Evolutionary conservation across 64 coral and sea anemone species (phyloP).

Genomic region (Catalaphyllia jardinei): DNA sequence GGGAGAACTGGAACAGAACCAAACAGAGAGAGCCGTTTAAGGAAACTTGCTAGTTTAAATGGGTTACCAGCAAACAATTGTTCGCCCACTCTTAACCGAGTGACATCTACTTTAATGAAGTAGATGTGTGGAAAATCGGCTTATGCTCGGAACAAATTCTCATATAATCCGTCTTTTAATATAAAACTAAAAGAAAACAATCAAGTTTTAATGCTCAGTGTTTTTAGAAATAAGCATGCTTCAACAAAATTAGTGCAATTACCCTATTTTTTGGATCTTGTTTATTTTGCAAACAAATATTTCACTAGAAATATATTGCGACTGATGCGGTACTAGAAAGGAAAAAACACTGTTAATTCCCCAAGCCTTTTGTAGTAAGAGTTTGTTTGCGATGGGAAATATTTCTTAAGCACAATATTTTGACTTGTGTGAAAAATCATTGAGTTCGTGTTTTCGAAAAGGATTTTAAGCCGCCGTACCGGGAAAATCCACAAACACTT

Average conservation of each 20-base stretch:
- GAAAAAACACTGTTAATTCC: background rate
- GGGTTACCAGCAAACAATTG: conserved; percentile 9
- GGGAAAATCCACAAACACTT: background rate
- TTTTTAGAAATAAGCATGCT: background rate
- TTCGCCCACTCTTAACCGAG: background rate
- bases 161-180: background rate
- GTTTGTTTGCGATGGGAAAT: background rate
- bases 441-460: conserved; percentile 4
- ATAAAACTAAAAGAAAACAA: background rate
- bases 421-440: background rate
- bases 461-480: background rate
- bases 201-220: background rate
- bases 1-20: conserved; percentile 42
- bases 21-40: conserved; percentile 13
- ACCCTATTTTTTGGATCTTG: background rate
- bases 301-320: background rate
- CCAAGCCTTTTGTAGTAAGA: background rate
- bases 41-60: background rate
- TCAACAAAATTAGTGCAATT: background rate
- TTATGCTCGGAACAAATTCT: background rate
- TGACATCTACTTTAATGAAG: conserved; percentile 3
- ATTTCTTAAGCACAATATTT: background rate
- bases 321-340: background rate
- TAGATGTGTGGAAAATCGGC: background rate
- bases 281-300: background rate